These are phyloP conservation scores for Acrocera orbiculus DNA, from an alignment of 2,888 invertebrate species.

Conservation along the genomic window DNA sequence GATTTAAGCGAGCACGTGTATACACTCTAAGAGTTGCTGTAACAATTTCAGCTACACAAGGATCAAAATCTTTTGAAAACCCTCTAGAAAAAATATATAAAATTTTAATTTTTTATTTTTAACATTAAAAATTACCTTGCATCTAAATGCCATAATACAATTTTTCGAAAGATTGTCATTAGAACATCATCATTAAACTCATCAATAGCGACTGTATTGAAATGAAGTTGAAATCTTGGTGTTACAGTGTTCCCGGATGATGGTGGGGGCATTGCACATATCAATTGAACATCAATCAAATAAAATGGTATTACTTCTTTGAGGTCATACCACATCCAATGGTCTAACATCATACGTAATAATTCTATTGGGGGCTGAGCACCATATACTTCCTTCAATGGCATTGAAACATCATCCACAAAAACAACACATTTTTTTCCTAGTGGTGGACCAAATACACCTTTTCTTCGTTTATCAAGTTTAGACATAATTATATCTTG, in stretches of 20 bases:
- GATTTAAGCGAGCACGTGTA: constrained; percentile 58
- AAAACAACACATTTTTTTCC: constrained; percentile 80
- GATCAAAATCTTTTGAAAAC: constrained; percentile 87
- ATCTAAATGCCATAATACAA: constrained; percentile 88
- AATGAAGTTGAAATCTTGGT: constrained; percentile 71
- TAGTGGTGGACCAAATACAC: constrained; percentile 82
- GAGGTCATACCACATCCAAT: constrained; percentile 76
- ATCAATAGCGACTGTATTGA: constrained; percentile 69
- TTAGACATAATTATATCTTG: constrained; percentile 92
- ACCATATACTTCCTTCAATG: constrained; percentile 62
- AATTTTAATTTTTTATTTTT: neutral
- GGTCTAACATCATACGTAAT: constrained; percentile 76
- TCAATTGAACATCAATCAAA: constrained; percentile 68
- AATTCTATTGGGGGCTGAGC: constrained; percentile 92
- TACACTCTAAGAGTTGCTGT: constrained; percentile 73
- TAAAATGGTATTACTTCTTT: constrained; percentile 62
- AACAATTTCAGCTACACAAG: constrained; percentile 78
- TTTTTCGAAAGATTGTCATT: constrained; percentile 70
- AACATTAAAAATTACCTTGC: constrained; percentile 43
- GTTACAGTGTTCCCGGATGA: constrained; percentile 71
- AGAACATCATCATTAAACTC: constrained; percentile 76
- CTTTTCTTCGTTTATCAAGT: constrained; percentile 80
- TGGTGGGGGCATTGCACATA: constrained; percentile 72
- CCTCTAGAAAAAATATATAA: constrained; percentile 40
- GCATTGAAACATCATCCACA: constrained; percentile 95